Evolutionary conservation across 2,888 invertebrate genomes (phyloP), one percentile per base, ranked within the genome.

Genomic region (Netelia fuscicornis): DNA sequence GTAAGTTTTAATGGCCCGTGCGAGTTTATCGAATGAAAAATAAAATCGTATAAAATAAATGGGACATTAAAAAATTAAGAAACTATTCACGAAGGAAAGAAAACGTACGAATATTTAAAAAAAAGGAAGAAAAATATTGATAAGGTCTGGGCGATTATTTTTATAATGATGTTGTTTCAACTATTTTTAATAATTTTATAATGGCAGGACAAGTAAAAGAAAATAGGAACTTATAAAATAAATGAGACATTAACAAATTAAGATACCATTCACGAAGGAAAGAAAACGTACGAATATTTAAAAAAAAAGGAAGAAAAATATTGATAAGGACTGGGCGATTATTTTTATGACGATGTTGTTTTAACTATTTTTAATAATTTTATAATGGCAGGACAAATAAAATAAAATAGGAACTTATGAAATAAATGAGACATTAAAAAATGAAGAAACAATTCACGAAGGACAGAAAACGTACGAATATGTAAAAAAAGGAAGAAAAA

Each of bases 1-100:
- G 60, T 52, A 44, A 78, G 72, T 72, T 83, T 68, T 67, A 78
- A 83, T 78, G 77, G 67, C 60, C 54, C 74, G 72, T 62, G 42
- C 60, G 54, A 60, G 52, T 74, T 54, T 17, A 20, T 23, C 17
- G 17, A 54, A 42, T 9, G 60, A 74, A 60, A 48, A 48, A 48
- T 0, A 13, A 48, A 48, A 48, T 48, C 10, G 13, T 48, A 5
- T 48, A 48, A 48, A 48, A 48, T 2, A 48, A 48, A 48, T 13
- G 13, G 48, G 13, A 48, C 10, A 48, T 48, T 13, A 13, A 48
- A 13, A 48, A 13, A 10, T 48, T 11, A 13, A 48, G 10, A 48
- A 48, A 11, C 2, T 13, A 48, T 13, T 6, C 13, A 48, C 13
- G 11, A 48, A 48, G 11, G 13, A 48, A 48, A 48, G 6, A 48